phyloP scores from a whole-genome alignment of 2,113 vertebrate genomes.

The Eolophus roseicapilla region DNA sequence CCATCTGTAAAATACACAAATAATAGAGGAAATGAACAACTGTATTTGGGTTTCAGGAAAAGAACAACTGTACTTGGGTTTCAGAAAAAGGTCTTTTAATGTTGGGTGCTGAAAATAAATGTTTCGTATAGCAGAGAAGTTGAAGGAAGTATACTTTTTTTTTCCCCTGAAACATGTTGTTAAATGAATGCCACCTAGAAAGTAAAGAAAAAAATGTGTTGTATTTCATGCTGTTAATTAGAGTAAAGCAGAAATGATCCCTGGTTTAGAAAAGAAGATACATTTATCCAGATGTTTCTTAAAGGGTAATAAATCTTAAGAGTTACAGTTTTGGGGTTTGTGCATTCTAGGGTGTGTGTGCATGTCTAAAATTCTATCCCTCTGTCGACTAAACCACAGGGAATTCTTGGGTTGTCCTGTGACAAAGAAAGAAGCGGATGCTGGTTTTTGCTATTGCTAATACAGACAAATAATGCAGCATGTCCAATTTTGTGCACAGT shows the following conservation, averaged over 20 bases:
- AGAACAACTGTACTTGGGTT: not conserved
- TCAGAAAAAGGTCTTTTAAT: not conserved
- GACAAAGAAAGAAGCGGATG: not conserved
- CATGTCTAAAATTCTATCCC: not conserved
- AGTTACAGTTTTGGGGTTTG: not conserved
- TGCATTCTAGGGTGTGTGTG: fast-evolving
- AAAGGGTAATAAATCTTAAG: not conserved
- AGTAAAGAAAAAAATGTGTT: not conserved
- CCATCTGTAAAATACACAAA: not conserved
- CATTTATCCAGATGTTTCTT: not conserved
- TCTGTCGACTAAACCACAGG: not conserved
- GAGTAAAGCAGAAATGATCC: not conserved
- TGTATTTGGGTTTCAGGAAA: not conserved
- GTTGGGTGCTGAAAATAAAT: not conserved
- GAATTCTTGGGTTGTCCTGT: not conserved
- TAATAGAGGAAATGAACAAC: not conserved
- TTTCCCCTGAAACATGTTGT: not conserved
- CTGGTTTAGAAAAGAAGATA: not conserved
- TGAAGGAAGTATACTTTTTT: not conserved
- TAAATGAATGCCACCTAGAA: not conserved
- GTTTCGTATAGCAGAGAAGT: not conserved
- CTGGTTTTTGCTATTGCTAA: not conserved
- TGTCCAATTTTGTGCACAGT: not conserved
- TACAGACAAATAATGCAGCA: not conserved
- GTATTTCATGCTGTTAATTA: not conserved